Conservation (phyloP, 2,888 invertebrate species). For the Nemoura dubitans region DNA sequence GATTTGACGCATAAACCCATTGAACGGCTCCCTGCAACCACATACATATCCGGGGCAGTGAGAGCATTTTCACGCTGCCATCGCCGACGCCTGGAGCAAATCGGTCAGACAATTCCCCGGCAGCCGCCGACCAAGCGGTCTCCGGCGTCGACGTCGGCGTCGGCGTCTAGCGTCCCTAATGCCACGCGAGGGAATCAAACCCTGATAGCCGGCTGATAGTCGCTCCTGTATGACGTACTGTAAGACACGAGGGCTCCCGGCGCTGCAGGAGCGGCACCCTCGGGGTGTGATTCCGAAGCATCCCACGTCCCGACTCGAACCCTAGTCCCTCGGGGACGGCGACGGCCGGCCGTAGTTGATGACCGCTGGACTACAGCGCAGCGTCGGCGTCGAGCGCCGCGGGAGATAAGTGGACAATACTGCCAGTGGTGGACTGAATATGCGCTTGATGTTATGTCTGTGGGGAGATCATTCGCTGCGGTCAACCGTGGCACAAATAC, state of each 20-base stretch:
- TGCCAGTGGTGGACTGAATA: neutral
- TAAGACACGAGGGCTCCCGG: neutral
- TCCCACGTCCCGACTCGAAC: conserved; percentile 41
- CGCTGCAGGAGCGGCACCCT: neutral
- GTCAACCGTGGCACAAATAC: neutral
- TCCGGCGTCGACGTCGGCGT: too few species aligned
- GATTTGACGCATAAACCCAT: conserved; percentile 25
- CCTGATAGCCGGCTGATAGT: conserved; percentile 44
- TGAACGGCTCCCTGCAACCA: neutral
- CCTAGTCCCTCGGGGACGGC: conserved; percentile 18
- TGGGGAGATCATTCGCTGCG: neutral
- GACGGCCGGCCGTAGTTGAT: conserved; percentile 20
- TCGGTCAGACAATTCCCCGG: conserved; percentile 44
- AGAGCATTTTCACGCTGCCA: neutral
- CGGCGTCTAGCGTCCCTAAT: conserved; percentile 31
- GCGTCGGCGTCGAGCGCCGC: neutral
- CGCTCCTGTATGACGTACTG: conserved; percentile 43
- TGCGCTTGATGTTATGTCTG: neutral
- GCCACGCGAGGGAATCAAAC: conserved; percentile 41
- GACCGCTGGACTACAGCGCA: conserved; percentile 41
- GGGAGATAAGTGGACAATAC: conserved; percentile 34
- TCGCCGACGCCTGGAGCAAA: conserved; percentile 37
- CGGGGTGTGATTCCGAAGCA: conserved; percentile 43
- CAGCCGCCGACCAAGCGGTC: too few species aligned
- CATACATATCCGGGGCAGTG: too few species aligned